Base-by-base conservation (phyloP, 2,888 invertebrate genomes). In the Pristionchus fissidentatus region DNA sequence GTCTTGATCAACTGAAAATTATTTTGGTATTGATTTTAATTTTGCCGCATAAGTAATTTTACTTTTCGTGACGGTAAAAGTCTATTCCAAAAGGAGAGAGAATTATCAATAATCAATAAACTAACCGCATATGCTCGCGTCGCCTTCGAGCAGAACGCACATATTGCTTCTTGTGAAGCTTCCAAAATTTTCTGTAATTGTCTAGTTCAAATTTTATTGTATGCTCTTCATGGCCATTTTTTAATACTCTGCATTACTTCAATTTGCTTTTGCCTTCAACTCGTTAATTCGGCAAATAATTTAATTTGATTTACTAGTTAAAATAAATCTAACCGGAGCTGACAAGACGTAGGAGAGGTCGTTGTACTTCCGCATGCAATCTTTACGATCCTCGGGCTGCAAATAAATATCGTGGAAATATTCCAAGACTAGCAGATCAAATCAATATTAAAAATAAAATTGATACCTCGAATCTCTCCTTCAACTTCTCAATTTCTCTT, bases 341-440 rank as follows among this genome's bases (percentile, higher is more conserved):
- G 38, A 22, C 41, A 70, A 8, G 4, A 70, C 70, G 26, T 70
- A 70, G 26, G 41, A 41, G 70, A 41, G 41, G n/a, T 26, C 22
- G 38, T 70, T 26, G n/a, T 26, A 70, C 41, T 70, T 70, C 70
- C 70, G 22, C 4, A 70, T 70, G 70, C 70, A 70, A 8, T 70
- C 70, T 15, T 32, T 70, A n/a, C 70, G 38, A 41, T 70, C 70
- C n/a, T 70, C 70, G 10, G 41, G n/a, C n/a, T n/a, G n/a, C n/a
- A n/a, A n/a, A n/a, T n/a, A n/a, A n/a, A n/a, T n/a, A n/a, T n/a
- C n/a, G n/a, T n/a, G n/a, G n/a, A n/a, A n/a, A n/a, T n/a, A n/a
- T n/a, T n/a, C n/a, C n/a, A n/a, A n/a, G n/a, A n/a, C n/a, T n/a
- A n/a, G n/a, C n/a, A n/a, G n/a, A n/a, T n/a, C n/a, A n/a, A n/a